Conservation (phyloP, 2,113 vertebrate genomes). For the Apaloderma vittatum region DNA sequence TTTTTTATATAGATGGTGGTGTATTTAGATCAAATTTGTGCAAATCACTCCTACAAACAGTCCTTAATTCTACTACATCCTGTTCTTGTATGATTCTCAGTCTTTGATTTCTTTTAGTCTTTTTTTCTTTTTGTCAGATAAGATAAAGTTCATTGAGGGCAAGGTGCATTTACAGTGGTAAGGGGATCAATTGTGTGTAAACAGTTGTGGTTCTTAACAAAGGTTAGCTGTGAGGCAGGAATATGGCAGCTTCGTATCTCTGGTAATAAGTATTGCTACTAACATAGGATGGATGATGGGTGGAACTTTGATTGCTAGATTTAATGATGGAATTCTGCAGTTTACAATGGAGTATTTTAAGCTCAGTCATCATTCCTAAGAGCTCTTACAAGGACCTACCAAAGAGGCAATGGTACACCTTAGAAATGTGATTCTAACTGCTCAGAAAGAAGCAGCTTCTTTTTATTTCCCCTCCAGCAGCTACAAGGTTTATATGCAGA, state of each 20-base stretch:
- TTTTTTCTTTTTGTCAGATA: not conserved
- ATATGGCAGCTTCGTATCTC: not conserved
- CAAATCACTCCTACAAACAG: not conserved
- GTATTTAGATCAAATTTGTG: not conserved
- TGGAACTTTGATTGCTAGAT: constrained; percentile 32
- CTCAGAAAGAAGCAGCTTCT: not conserved
- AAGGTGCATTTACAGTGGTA: not conserved
- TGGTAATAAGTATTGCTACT: constrained; percentile 5
- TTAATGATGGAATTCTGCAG: constrained; percentile 20
- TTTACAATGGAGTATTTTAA: constrained; percentile 47
- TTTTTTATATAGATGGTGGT: not conserved
- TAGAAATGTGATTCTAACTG: not conserved
- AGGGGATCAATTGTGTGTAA: not conserved
- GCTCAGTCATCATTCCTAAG: constrained; percentile 6
- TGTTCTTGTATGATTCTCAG: not conserved
- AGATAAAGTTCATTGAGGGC: not conserved
- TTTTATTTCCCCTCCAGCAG: constrained; percentile 27
- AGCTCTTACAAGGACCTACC: not conserved
- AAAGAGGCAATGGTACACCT: not conserved
- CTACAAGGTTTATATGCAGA: constrained; percentile 15
- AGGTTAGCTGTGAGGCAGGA: not conserved
- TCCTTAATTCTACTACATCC: not conserved
- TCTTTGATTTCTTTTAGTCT: not conserved
- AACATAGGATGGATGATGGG: not conserved
- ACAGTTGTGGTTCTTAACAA: not conserved